phyloP scores from a whole-genome alignment of 1,140 invertebrate species.

The Anagrus nilaparvatae region DNA sequence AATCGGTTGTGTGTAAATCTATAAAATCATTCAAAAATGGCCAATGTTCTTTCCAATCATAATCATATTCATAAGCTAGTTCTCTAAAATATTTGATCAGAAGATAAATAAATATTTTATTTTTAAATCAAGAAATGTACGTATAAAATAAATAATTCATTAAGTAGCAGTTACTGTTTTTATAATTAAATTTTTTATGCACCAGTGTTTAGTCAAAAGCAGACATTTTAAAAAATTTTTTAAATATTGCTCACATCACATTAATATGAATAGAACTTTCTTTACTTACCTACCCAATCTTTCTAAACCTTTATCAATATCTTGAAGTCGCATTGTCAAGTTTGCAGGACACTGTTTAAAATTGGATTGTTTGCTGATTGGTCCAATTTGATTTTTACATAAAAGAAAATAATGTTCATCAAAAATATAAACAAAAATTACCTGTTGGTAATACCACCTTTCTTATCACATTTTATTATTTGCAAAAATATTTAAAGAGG shows the following conservation, averaged over 20 bases:
- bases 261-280: not conserved
- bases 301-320: conserved; percentile 78
- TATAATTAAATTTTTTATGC: too few species aligned
- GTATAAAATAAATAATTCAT: not conserved
- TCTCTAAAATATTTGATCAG: conserved; percentile 43
- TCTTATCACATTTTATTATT: too few species aligned
- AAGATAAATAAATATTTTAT: conserved; percentile 11
- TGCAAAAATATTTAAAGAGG: too few species aligned
- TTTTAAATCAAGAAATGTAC: not conserved
- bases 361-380: not conserved
- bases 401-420: too few species aligned
- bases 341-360: conserved; percentile 13
- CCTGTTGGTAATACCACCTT: too few species aligned
- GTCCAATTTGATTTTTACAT: conserved; percentile 8
- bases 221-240: conserved; percentile 10
- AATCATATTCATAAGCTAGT: conserved; percentile 61
- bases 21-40: conserved; percentile 71
- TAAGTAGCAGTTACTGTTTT: not conserved
- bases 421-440: too few species aligned
- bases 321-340: conserved; percentile 52
- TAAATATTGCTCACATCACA: too few species aligned
- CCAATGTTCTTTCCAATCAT: conserved; percentile 89
- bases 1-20: conserved; percentile 60
- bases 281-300: conserved; percentile 56
- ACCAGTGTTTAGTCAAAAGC: not conserved